Evolutionary conservation across 2,113 vertebrate genomes (phyloP).

Genomic region (Ophthalmolycus amberensis): DNA sequence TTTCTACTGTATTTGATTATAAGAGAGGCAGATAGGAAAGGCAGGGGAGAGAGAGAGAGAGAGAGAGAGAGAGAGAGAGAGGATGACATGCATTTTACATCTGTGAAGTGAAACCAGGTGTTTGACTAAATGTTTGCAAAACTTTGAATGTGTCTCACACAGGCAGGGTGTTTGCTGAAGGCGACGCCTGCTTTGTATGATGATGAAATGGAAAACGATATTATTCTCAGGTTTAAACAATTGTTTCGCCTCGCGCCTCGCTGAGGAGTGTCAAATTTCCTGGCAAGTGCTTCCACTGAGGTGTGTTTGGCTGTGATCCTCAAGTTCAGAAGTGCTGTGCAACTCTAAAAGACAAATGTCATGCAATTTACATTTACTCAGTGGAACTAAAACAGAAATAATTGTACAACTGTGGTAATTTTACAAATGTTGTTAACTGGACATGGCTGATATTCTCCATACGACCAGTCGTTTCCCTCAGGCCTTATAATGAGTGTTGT

Average conservation of each 20-base stretch:
- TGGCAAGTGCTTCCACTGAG: conserved; percentile 19
- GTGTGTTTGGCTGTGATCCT: conserved; percentile 8
- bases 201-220: conserved; percentile 59
- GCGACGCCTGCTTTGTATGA: conserved; percentile 54
- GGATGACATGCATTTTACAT: background rate
- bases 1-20: background rate
- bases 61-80: background rate
- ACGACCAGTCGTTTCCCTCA: background rate
- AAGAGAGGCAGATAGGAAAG: background rate
- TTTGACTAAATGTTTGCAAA: conserved; percentile 48
- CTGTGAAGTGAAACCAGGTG: conserved; percentile 3
- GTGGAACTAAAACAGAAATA: conserved; percentile 9
- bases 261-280: conserved; percentile 33
- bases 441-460: background rate
- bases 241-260: conserved; percentile 27
- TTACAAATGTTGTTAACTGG: background rate
- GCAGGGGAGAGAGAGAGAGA: background rate
- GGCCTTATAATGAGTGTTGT: conserved; percentile 12
- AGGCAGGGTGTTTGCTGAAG: conserved; percentile 33
- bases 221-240: conserved; percentile 60
- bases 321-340: conserved; percentile 1
- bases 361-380: conserved; percentile 18
- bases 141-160: conserved; percentile 32
- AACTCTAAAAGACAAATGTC: background rate
- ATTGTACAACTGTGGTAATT: conserved; percentile 2